A percentile compares a stretch with the other conserved stretches of the same genome.
Evolutionary conservation across 53 echinoderm and acorn worm species (phyloP).

Genomic region (Temnopleurus reevesii): DNA sequence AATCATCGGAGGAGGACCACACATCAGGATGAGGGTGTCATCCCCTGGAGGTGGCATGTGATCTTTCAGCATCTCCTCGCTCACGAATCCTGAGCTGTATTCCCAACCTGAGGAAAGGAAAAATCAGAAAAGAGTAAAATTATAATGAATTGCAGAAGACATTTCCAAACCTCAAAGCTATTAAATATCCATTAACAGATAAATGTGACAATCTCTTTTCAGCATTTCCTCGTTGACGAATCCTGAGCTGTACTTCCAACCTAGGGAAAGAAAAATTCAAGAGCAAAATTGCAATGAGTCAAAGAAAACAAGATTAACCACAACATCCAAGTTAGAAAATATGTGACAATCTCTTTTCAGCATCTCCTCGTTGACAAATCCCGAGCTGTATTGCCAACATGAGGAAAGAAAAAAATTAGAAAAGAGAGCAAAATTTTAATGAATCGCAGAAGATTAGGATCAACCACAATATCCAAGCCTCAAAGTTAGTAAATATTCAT

Average conservation of each 20-base stretch:
- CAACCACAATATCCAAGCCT: too few species aligned
- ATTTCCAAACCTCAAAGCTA: too few species aligned
- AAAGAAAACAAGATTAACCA: too few species aligned
- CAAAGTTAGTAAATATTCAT: too few species aligned
- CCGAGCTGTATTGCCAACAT: constrained; percentile 94
- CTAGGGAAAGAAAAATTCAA: constrained; percentile 59
- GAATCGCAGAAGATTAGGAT: too few species aligned
- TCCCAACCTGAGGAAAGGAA: constrained; percentile 71
- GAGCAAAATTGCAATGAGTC: background rate
- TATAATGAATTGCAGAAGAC: too few species aligned
- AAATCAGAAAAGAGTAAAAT: background rate
- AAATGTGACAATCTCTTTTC: too few species aligned
- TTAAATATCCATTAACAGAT: too few species aligned
- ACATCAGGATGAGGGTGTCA: constrained; percentile 92
- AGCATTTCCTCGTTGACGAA: constrained; percentile 93
- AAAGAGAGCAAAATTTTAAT: background rate
- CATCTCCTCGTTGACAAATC: constrained; percentile 93
- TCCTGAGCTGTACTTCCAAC: constrained; percentile 92
- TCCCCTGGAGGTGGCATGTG: constrained; percentile 89
- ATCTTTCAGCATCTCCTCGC: constrained; percentile 85
- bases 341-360: too few species aligned
- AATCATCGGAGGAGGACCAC: constrained; percentile 97
- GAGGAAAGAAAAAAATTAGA: background rate
- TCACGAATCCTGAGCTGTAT: constrained; percentile 92
- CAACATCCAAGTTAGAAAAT: too few species aligned